These are phyloP conservation scores for Drosophila pullipes DNA, from an alignment of 2,888 invertebrate species.

Conservation along the genomic window DNA sequence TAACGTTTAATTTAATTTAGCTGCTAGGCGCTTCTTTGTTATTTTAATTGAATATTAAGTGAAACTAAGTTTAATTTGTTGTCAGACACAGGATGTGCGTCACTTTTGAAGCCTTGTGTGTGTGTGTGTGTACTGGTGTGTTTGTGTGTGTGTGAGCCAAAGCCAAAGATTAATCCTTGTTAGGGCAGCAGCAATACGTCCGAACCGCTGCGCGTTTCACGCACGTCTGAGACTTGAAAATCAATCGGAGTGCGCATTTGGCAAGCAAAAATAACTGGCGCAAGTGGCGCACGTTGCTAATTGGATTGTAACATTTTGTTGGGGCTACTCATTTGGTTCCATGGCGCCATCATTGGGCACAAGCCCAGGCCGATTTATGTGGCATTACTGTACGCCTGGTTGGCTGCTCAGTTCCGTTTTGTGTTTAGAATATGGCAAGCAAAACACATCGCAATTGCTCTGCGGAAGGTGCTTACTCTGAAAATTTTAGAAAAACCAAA, in stretches of 20 bases:
- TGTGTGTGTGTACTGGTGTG: background rate
- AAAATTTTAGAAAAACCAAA: slow-evolving; percentile 20
- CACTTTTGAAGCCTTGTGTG: slow-evolving; percentile 26
- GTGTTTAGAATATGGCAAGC: slow-evolving; percentile 71
- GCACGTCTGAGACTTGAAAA: slow-evolving; percentile 82
- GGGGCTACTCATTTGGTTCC: slow-evolving; percentile 28
- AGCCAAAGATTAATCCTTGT: slow-evolving; percentile 35
- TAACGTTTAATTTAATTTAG: slow-evolving; percentile 44
- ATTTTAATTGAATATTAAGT: background rate
- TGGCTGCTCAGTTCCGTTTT: slow-evolving; percentile 52
- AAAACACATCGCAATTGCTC: slow-evolving; percentile 57
- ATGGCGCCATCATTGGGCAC: slow-evolving; percentile 58
- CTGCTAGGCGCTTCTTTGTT: background rate
- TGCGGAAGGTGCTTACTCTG: slow-evolving; percentile 35
- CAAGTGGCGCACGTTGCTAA: slow-evolving; percentile 74
- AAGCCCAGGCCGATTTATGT: slow-evolving; percentile 50
- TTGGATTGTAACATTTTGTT: slow-evolving; percentile 84
- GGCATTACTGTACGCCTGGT: slow-evolving; percentile 60
- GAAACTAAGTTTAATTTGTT: background rate
- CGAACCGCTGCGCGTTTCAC: slow-evolving; percentile 83
- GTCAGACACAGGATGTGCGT: slow-evolving; percentile 51
- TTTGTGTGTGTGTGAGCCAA: slow-evolving; percentile 9
- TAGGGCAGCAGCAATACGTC: slow-evolving; percentile 78
- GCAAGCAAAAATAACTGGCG: slow-evolving; percentile 50
- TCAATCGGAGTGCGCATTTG: slow-evolving; percentile 70